These are phyloP conservation scores for Synergus umbraculus DNA, from an alignment of 2,888 invertebrate species.

Conservation along the genomic window DNA sequence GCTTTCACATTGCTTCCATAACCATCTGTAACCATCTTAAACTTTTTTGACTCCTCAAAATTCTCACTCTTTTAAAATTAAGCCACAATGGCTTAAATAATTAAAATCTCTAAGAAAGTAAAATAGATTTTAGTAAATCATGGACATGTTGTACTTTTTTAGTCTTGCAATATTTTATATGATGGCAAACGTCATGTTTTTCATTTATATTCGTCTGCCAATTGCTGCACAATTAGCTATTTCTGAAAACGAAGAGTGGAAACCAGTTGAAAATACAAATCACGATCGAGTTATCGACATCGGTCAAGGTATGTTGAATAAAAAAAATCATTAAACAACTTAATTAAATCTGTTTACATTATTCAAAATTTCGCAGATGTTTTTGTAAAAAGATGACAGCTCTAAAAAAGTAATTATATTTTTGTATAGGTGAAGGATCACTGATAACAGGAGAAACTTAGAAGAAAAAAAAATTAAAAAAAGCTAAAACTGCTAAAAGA, in stretches of 20 bases:
- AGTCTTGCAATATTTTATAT: conserved; percentile 28
- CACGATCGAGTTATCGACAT: conserved; percentile 9
- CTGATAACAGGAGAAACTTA: not conserved
- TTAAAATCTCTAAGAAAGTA: not conserved
- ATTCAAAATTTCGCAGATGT: not conserved
- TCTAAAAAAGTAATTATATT: not conserved
- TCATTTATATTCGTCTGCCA: conserved; percentile 17
- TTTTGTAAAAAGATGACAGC: not conserved
- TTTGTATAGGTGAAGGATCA: conserved; percentile 20
- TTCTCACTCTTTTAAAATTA: not conserved
- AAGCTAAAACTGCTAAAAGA: not conserved
- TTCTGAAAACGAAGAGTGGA: not conserved
- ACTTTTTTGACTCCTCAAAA: not conserved
- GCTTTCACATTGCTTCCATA: conserved; percentile 18
- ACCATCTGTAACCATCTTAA: conserved; percentile 32
- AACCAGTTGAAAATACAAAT: not conserved
- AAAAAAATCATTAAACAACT: not conserved
- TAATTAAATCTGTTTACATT: not conserved
- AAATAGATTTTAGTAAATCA: not conserved
- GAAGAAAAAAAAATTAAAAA: not conserved
- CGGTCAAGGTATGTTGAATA: conserved; percentile 9
- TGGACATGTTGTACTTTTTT: conserved; percentile 12
- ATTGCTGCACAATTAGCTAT: not conserved
- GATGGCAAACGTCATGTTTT: conserved; percentile 30
- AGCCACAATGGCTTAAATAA: not conserved